Percentiles rank a stretch among this genome's conserved stretches.
Conservation (phyloP, 2,797 vertebrate genomes). For the Chiroxiphia lanceolata region DNA sequence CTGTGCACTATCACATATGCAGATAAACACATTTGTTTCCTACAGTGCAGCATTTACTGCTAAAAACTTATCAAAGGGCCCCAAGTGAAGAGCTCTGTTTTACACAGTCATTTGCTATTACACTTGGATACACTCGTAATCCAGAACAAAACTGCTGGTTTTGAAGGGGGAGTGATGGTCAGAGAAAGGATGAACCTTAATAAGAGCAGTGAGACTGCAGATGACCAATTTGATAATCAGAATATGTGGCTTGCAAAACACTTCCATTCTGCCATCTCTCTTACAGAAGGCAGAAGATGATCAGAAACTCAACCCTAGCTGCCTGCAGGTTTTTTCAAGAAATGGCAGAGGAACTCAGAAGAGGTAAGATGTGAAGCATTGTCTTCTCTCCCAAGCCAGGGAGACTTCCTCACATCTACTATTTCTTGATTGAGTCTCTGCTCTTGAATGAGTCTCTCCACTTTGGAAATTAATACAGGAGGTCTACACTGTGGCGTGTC, state of each 20-base stretch:
- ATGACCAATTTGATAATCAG: background rate
- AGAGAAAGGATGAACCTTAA: background rate
- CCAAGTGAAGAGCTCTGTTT: background rate
- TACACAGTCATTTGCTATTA: background rate
- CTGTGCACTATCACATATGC: accelerated
- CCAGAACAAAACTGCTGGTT: background rate
- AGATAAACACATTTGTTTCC: background rate
- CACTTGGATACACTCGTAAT: background rate
- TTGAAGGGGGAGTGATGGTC: background rate
- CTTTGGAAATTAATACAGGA: background rate
- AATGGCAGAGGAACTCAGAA: background rate
- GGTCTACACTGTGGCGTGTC: background rate
- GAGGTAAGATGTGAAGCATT: background rate
- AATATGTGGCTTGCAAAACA: background rate
- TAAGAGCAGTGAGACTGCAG: background rate
- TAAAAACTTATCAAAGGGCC: background rate
- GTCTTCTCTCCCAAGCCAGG: background rate
- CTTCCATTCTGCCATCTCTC: background rate
- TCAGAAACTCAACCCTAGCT: background rate
- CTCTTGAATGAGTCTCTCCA: background rate
- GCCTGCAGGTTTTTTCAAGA: background rate
- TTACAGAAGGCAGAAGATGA: background rate
- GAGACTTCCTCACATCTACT: background rate
- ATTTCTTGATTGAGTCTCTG: background rate
- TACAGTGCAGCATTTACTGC: background rate